A percentile compares a stretch with the other conserved stretches of the same genome.
Conservation (phyloP, 2,113 vertebrate species). For the Corythornis madagascariensis region DNA sequence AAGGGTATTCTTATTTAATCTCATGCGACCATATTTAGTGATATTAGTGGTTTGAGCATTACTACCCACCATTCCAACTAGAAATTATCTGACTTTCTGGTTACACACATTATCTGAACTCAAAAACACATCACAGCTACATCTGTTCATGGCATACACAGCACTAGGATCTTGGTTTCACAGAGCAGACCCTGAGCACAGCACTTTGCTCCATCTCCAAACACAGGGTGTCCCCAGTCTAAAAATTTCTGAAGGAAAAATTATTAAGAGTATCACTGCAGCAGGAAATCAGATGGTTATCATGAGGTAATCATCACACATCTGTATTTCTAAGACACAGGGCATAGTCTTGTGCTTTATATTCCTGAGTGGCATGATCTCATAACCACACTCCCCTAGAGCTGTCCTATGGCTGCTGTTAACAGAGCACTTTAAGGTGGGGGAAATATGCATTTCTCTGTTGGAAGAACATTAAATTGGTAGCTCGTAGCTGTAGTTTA, state of each 20-base stretch:
- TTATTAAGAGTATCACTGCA: neutral
- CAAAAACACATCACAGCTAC: neutral
- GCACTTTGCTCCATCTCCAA: neutral
- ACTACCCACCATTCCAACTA: neutral
- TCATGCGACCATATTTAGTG: neutral
- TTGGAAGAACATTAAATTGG: neutral
- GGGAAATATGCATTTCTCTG: neutral
- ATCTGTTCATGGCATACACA: neutral
- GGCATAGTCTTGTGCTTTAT: neutral
- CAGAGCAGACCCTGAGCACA: neutral
- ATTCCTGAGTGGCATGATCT: constrained; percentile 8
- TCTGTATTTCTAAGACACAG: neutral
- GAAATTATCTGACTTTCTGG: neutral
- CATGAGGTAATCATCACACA: neutral
- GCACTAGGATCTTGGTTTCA: neutral
- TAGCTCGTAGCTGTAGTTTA: neutral
- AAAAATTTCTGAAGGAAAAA: neutral
- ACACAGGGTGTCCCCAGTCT: neutral
- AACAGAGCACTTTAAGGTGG: rapidly evolving
- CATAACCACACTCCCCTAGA: constrained; percentile 3
- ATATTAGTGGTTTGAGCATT: neutral
- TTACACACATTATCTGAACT: neutral
- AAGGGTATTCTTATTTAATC: constrained; percentile 9
- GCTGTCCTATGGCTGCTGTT: neutral
- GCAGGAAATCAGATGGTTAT: neutral